Evolutionary conservation across 2,113 vertebrate genomes (phyloP).

Genomic region (Pleuronectes platessa): DNA sequence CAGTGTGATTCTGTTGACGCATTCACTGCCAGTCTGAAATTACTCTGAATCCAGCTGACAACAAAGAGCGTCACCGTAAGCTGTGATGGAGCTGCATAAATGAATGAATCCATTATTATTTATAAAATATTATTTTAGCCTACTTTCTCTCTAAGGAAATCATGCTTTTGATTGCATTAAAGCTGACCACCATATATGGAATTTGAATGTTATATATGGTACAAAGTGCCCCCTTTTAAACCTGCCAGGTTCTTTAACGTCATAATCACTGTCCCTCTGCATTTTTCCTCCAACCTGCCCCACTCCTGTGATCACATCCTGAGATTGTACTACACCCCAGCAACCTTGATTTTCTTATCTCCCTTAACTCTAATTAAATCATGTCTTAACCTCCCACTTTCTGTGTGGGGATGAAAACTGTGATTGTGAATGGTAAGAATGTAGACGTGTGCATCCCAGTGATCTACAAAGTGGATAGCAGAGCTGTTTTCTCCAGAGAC

Average conservation of each 20-base stretch:
- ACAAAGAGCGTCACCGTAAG: background rate
- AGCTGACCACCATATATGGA: background rate
- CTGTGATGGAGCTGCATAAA: background rate
- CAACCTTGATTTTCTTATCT: conserved; percentile 1
- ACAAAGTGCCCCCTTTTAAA: conserved; percentile 57
- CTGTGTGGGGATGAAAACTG: conserved; percentile 42
- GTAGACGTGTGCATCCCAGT: conserved; percentile 6
- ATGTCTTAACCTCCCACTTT: conserved; percentile 52
- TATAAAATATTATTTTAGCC: background rate
- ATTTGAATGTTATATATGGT: background rate
- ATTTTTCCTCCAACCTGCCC: conserved; percentile 2
- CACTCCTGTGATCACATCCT: background rate
- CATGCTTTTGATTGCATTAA: background rate
- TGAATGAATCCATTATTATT: too few relatives aligned
- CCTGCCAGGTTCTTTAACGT: conserved; percentile 5
- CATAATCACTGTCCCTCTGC: background rate
- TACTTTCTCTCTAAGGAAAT: background rate
- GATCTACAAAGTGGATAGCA: conserved; percentile 19
- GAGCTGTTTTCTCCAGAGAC: background rate
- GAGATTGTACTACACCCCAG: conserved; percentile 9
- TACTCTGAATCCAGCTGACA: background rate
- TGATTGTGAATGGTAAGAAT: conserved; percentile 62
- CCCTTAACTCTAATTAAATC: conserved; percentile 31
- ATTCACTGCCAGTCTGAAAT: too few relatives aligned
- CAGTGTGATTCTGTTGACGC: too few relatives aligned